phyloP scores from a whole-genome alignment of 2,113 vertebrate genomes.

The Struthio camelus region DNA sequence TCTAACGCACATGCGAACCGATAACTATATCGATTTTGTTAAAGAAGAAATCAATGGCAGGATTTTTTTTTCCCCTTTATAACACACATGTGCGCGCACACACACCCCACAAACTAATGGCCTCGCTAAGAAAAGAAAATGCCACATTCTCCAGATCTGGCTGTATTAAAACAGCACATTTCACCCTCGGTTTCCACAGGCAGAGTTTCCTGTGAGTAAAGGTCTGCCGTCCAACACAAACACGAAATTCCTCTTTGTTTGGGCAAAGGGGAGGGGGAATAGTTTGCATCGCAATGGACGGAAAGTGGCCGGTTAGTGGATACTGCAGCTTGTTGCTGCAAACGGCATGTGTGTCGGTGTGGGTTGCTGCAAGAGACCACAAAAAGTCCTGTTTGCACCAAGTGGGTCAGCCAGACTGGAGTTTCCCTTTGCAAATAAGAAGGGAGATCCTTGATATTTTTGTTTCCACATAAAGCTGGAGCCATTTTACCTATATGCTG shows the following conservation, averaged over 20 bases:
- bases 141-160: not conserved
- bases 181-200: conserved; percentile 9
- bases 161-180: not conserved
- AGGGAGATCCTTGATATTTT: not conserved
- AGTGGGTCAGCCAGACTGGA: not conserved
- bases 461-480: not conserved
- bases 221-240: conserved; percentile 40
- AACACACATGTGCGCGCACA: not conserved
- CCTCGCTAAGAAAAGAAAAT: not conserved
- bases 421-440: not conserved
- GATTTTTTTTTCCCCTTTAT: not conserved
- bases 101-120: not conserved
- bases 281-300: not conserved
- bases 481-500: conserved; percentile 45
- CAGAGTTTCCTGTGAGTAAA: conserved; percentile 48
- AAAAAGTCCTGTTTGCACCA: not conserved
- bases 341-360: not conserved
- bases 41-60: not conserved
- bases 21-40: not conserved
- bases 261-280: not conserved
- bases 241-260: conserved; percentile 53
- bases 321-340: not conserved
- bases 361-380: not conserved
- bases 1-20: not conserved
- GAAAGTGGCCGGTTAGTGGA: not conserved